These are phyloP conservation scores for Palythoa heliodiscus DNA, from an alignment of 92 coral and sea anemone genomes.

Conservation along the genomic window DNA sequence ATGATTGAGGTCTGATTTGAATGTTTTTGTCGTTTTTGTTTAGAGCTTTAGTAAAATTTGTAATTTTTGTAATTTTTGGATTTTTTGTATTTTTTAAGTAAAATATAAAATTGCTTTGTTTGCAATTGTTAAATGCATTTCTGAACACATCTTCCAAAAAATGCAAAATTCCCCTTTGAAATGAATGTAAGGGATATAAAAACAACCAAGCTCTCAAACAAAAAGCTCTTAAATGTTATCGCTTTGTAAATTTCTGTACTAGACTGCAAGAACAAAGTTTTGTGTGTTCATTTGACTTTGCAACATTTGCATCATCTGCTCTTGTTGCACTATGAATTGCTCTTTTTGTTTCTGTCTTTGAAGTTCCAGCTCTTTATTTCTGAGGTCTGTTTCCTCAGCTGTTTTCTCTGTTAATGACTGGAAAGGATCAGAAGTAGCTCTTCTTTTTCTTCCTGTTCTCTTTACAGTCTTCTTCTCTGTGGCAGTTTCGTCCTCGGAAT, in stretches of 20 bases:
- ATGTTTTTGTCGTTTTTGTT: too few species aligned
- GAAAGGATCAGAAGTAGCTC: slow-evolving; percentile 65
- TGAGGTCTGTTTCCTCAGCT: slow-evolving; percentile 54
- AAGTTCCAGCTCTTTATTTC: slow-evolving; percentile 60
- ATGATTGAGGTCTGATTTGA: too few species aligned
- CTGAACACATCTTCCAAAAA: too few species aligned
- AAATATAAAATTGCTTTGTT: too few species aligned
- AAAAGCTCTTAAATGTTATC: not conserved
- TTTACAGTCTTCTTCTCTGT: slow-evolving; percentile 40
- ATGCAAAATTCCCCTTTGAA: too few species aligned
- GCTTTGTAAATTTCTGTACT: slow-evolving; percentile 47
- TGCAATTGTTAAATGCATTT: too few species aligned
- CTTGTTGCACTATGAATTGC: slow-evolving; percentile 46
- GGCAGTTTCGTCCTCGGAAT: slow-evolving; percentile 54
- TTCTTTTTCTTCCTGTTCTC: slow-evolving; percentile 57
- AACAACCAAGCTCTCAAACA: too few species aligned
- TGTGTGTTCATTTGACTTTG: slow-evolving; percentile 50
- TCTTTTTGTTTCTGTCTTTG: slow-evolving; percentile 49
- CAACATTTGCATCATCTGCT: slow-evolving; percentile 47
- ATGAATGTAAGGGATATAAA: too few species aligned
- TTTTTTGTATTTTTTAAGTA: too few species aligned
- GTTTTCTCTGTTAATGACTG: slow-evolving; percentile 61
- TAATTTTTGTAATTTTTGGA: too few species aligned
- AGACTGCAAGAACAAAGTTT: slow-evolving; percentile 48
- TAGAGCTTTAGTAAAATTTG: too few species aligned